Conservation (phyloP, 2,113 vertebrate genomes). For the Tenebrosternarchus preto region DNA sequence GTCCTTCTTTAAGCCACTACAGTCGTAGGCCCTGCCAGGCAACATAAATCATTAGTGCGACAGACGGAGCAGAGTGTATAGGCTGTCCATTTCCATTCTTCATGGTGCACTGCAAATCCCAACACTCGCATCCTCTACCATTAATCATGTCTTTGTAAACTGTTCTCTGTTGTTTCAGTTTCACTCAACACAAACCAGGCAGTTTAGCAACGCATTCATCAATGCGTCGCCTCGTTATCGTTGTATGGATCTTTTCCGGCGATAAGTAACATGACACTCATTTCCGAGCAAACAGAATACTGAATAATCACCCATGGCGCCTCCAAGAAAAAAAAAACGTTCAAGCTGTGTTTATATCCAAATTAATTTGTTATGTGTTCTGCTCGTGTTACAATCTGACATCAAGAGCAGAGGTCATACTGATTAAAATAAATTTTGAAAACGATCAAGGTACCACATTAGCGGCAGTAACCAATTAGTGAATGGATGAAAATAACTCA, state of each 20-base stretch:
- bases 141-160: slow-evolving; percentile 68
- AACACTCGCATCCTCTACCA: slow-evolving; percentile 61
- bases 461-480: neutral
- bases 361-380: slow-evolving; percentile 10
- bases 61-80: slow-evolving; percentile 5
- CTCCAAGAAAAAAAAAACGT: neutral
- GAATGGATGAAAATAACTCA: neutral
- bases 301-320: slow-evolving; percentile 52
- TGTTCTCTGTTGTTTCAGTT: slow-evolving; percentile 64
- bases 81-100: slow-evolving; percentile 51
- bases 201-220: slow-evolving; percentile 69
- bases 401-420: neutral
- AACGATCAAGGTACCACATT: neutral
- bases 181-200: slow-evolving; percentile 57
- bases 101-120: slow-evolving; percentile 67
- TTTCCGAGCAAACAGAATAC: slow-evolving; percentile 46
- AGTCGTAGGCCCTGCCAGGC: neutral
- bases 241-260: slow-evolving; percentile 60
- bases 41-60: slow-evolving; percentile 41
- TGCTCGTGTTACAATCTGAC: neutral
- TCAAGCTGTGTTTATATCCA: neutral
- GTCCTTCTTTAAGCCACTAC: slow-evolving; percentile 6
- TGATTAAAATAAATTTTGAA: neutral
- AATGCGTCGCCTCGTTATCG: slow-evolving; percentile 69
- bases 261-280: slow-evolving; percentile 50